Evolutionary conservation across 2,113 vertebrate species (phyloP).

Genomic region (Syngnathus floridae): DNA sequence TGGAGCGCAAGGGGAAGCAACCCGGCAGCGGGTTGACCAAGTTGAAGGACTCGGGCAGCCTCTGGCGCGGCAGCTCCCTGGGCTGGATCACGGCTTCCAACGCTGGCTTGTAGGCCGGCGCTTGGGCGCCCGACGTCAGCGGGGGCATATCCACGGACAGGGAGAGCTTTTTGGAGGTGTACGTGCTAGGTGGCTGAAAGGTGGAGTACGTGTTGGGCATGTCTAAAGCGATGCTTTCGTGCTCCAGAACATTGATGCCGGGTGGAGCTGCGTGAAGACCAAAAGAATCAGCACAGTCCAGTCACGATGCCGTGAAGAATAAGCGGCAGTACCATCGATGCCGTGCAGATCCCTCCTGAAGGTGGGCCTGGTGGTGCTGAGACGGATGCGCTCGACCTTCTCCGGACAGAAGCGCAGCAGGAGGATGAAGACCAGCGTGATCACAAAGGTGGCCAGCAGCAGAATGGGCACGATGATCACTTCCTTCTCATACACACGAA

Average conservation of each 20-base stretch:
- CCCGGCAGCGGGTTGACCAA: constrained; percentile 56
- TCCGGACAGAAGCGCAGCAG: constrained; percentile 70
- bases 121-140: neutral
- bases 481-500: constrained; percentile 70
- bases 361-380: neutral
- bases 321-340: constrained; percentile 57
- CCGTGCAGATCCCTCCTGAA: constrained; percentile 60
- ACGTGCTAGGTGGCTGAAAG: constrained; percentile 37
- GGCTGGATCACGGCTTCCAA: constrained; percentile 48
- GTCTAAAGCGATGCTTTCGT: constrained; percentile 69
- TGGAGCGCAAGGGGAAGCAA: constrained; percentile 57
- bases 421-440: constrained; percentile 63
- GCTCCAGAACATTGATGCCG: constrained; percentile 69
- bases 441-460: constrained; percentile 62
- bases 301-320: too few relatives aligned
- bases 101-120: constrained; percentile 14
- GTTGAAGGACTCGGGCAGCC: constrained; percentile 71
- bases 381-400: constrained; percentile 54
- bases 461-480: constrained; percentile 70
- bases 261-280: constrained; percentile 54
- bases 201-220: constrained; percentile 60
- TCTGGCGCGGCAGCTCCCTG: constrained; percentile 65
- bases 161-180: constrained; percentile 23
- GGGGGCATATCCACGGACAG: neutral
- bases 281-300: neutral